These are phyloP conservation scores for Sarcophaga peregrina DNA, from an alignment of 1,140 invertebrate genomes.

Conservation along the genomic window DNA sequence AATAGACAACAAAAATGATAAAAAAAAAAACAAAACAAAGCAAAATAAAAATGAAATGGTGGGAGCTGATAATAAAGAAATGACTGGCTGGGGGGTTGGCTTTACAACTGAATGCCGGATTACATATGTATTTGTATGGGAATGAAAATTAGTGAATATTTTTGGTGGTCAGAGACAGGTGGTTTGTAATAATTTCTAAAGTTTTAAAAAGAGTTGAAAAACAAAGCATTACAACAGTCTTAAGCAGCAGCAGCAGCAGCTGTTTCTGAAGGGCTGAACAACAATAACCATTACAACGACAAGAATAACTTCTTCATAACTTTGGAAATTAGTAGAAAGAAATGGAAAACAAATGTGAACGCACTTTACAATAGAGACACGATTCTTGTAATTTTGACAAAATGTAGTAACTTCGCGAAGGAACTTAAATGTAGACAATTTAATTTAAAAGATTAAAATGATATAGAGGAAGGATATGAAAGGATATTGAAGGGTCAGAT, in stretches of 20 bases:
- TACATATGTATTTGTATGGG: neutral
- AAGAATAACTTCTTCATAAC: neutral
- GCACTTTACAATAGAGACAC: constrained; percentile 1
- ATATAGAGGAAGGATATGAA: no score
- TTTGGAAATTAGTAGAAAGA: constrained; percentile 6
- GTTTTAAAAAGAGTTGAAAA: no score
- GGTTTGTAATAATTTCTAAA: neutral
- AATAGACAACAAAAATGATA: neutral
- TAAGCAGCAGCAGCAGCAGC: neutral
- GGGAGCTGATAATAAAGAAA: neutral
- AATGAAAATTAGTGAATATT: neutral
- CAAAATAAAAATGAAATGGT: neutral
- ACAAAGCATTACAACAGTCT: neutral
- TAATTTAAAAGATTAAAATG: no score
- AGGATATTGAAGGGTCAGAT: no score
- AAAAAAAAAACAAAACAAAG: neutral
- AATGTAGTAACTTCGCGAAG: no score
- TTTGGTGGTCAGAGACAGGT: neutral
- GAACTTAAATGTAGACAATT: no score
- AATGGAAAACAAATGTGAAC: neutral
- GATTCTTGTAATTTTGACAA: neutral
- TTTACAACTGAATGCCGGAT: neutral
- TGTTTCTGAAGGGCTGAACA: neutral
- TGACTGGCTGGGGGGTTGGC: neutral
- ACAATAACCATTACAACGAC: neutral